Evolutionary conservation across 1,140 invertebrate genomes (phyloP).

Genomic region (Epicauta chinensis): DNA sequence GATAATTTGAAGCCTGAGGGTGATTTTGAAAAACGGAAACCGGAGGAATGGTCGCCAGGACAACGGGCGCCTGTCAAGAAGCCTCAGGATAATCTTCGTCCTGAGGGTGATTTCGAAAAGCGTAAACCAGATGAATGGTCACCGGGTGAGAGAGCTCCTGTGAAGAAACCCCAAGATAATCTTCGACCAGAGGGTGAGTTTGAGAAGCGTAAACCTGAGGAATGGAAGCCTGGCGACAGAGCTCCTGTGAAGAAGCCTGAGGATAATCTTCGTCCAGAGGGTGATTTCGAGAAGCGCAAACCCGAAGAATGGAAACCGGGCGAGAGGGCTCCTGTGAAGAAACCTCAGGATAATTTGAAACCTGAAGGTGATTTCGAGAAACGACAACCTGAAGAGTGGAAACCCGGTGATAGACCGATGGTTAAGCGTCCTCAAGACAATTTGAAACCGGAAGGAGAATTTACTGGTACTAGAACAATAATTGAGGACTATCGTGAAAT

Average conservation of each 20-base stretch:
- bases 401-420: slow-evolving; percentile 37
- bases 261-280: slow-evolving; percentile 52
- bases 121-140: slow-evolving; percentile 29
- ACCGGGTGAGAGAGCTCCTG: slow-evolving; percentile 42
- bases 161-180: slow-evolving; percentile 45
- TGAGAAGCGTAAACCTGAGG: slow-evolving; percentile 41
- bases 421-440: slow-evolving; percentile 48
- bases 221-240: slow-evolving; percentile 54
- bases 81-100: slow-evolving; percentile 50
- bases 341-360: slow-evolving; percentile 47
- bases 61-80: slow-evolving; percentile 42
- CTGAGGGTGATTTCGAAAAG: slow-evolving; percentile 49
- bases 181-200: slow-evolving; percentile 46
- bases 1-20: slow-evolving; percentile 54
- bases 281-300: slow-evolving; percentile 50
- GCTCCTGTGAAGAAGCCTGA: slow-evolving; percentile 55
- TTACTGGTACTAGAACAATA: slow-evolving; percentile 44
- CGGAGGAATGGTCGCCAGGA: slow-evolving; percentile 40
- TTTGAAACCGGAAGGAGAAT: slow-evolving; percentile 47
- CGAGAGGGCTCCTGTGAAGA: slow-evolving; percentile 44
- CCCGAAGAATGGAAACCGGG: slow-evolving; percentile 43
- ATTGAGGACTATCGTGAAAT: slow-evolving; percentile 53
- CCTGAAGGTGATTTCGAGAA: slow-evolving; percentile 55
- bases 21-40: slow-evolving; percentile 40
- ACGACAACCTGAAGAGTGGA: slow-evolving; percentile 38